A percentile compares a stretch with the other conserved stretches of the same genome.
phyloP scores from a whole-genome alignment of 2,113 vertebrate species.

The Halichoerus grypus region DNA sequence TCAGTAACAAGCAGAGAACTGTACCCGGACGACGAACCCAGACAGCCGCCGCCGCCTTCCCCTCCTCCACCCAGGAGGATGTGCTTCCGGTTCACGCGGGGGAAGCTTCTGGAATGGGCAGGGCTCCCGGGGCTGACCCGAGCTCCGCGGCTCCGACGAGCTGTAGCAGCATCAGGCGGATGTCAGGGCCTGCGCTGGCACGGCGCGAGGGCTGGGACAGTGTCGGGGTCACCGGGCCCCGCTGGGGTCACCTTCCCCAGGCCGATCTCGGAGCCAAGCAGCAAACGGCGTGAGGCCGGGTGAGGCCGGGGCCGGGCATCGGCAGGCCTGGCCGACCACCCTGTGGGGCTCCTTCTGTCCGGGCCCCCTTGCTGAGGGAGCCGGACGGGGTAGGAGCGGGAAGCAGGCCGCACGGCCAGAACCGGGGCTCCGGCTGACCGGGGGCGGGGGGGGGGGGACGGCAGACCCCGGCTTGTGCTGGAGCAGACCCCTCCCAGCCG shows the following conservation, averaged over 20 bases:
- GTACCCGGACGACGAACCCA: not conserved
- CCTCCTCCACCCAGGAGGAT: not conserved
- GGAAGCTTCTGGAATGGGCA: not conserved
- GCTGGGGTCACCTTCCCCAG: no score
- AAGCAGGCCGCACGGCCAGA: not conserved
- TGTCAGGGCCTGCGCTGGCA: not conserved
- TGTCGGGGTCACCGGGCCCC: not conserved
- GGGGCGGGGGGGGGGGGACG: accelerated
- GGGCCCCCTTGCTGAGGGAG: not conserved
- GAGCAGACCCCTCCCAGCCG: not conserved
- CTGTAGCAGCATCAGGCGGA: no score
- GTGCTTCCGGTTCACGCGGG: accelerated
- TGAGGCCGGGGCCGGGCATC: no score
- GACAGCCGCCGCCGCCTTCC: accelerated
- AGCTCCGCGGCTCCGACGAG: not conserved
- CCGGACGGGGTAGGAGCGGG: accelerated
- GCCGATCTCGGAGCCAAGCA: not conserved
- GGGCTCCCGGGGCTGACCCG: no score
- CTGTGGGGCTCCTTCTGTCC: not conserved
- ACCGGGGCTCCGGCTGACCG: not conserved
- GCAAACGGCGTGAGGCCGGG: accelerated
- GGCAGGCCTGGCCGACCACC: no score
- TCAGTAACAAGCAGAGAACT: not conserved
- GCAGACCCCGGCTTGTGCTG: not conserved
- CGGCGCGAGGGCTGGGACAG: accelerated